phyloP scores from a whole-genome alignment of 2,888 invertebrate species.

The Actias luna region DNA sequence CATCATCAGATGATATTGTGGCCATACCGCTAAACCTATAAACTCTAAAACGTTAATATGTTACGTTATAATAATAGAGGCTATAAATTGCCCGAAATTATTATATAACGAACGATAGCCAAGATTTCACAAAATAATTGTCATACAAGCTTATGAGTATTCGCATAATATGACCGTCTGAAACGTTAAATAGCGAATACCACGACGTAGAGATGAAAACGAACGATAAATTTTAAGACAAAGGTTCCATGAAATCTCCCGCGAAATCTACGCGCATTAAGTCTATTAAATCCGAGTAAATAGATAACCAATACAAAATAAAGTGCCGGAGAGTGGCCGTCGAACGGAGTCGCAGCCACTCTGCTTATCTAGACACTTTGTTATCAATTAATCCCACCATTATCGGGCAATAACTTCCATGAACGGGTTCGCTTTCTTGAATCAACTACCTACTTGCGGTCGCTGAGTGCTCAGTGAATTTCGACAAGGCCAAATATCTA shows the following conservation, averaged over 20 bases:
- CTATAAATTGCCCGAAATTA: too few species aligned
- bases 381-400: neutral
- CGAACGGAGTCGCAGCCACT: neutral
- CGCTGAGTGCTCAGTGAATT: too few species aligned
- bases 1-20: too few species aligned
- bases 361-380: neutral
- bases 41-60: too few species aligned
- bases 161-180: too few species aligned
- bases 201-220: neutral
- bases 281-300: neutral
- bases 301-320: neutral
- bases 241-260: neutral
- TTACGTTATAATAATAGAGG: too few species aligned
- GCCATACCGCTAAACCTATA: too few species aligned
- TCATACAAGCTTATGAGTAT: too few species aligned
- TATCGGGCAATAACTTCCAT: conserved; percentile 3
- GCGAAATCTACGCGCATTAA: neutral
- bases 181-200: too few species aligned
- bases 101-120: too few species aligned
- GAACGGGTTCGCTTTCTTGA: neutral
- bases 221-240: neutral
- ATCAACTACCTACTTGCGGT: neutral
- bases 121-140: too few species aligned
- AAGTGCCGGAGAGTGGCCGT: neutral
- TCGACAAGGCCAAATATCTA: too few species aligned